Evolutionary conservation across 2,113 vertebrate genomes (phyloP).

Genomic region (Dermatemys mawii): DNA sequence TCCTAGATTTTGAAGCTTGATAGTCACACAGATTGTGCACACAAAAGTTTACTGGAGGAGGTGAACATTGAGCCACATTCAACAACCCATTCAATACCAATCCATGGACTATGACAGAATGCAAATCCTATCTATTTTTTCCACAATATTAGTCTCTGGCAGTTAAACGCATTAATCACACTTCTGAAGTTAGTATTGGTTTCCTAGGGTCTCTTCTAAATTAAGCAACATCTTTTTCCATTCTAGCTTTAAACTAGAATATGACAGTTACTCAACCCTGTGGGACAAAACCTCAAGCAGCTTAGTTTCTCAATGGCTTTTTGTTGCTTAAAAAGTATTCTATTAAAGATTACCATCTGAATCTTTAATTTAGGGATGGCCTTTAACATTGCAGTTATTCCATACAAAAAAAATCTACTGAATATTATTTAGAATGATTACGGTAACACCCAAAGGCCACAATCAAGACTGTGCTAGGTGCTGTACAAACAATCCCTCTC

Average conservation of each 20-base stretch:
- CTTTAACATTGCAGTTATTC: not conserved
- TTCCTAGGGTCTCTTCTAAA: not conserved
- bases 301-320: not conserved
- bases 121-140: constrained; percentile 54
- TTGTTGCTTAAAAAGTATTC: constrained; percentile 7
- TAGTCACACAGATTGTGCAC: not conserved
- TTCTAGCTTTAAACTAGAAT: constrained; percentile 2
- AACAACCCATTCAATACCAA: constrained; percentile 41
- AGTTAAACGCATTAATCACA: not conserved
- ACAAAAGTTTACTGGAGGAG: constrained; percentile 5
- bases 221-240: constrained; percentile 18
- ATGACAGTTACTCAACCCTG: not conserved
- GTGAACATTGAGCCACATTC: constrained; percentile 33
- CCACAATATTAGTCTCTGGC: not conserved
- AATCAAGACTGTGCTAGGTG: no score
- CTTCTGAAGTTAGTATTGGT: not conserved
- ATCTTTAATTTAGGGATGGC: not conserved
- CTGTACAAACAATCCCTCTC: no score
- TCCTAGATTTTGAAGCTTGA: accelerated
- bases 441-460: no score
- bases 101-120: constrained; percentile 39
- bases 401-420: not conserved
- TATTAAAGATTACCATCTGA: not conserved
- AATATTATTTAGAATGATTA: no score
- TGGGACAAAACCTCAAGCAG: constrained; percentile 24